phyloP scores from a whole-genome alignment of 2,797 vertebrate genomes.

The Lepilemur ruficaudatus region DNA sequence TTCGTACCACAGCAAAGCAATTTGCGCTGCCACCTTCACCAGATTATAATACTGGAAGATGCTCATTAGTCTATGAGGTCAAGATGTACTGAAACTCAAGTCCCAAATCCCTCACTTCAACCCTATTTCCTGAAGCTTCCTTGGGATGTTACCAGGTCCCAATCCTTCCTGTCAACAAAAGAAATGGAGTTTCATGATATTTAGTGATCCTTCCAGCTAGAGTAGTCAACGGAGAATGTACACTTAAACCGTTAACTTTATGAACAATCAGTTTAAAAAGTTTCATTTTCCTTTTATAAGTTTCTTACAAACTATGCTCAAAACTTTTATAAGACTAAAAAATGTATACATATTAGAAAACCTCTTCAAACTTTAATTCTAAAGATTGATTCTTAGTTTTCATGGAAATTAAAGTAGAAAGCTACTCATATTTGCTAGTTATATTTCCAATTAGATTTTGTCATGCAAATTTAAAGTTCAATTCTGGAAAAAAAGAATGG shows the following conservation, averaged over 20 bases:
- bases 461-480: conserved; percentile 62
- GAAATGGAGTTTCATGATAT: background rate
- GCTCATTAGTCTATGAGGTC: background rate
- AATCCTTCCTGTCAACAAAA: background rate
- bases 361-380: background rate
- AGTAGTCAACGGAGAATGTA: background rate
- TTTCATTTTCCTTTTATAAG: background rate
- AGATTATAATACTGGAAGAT: background rate
- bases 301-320: conserved; percentile 11
- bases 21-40: background rate
- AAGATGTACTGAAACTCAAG: background rate
- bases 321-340: conserved; percentile 34
- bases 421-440: conserved; percentile 50
- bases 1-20: background rate
- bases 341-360: background rate
- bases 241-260: background rate
- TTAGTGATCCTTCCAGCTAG: background rate
- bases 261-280: background rate
- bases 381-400: conserved; percentile 52
- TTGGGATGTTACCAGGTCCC: background rate
- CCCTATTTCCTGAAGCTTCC: background rate
- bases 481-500: background rate
- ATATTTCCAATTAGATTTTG: conserved; percentile 53
- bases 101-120: background rate
- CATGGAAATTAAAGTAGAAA: conserved; percentile 50